A percentile compares a stretch with the other conserved stretches of the same genome.
phyloP scores from a whole-genome alignment of 2,888 invertebrate genomes.

The Phlogophora meticulosa region DNA sequence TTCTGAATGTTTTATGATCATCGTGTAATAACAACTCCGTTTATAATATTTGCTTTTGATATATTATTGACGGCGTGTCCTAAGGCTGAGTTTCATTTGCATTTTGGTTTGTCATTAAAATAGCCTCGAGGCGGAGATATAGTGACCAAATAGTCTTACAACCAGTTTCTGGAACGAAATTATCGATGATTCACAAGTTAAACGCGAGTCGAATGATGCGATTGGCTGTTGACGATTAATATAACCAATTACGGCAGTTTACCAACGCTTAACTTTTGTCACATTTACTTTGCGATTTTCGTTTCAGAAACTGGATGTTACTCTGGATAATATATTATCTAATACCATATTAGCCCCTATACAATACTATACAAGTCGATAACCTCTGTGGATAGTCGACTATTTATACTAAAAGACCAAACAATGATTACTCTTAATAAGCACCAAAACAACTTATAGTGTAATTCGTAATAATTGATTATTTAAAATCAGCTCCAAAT shows the following conservation, averaged over 20 bases:
- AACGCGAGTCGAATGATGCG: too few relatives aligned
- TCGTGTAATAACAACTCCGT: constrained; percentile 3
- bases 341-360: constrained; percentile 34
- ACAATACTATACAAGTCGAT: constrained; percentile 20
- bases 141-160: constrained; percentile 4
- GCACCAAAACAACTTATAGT: constrained; percentile 53
- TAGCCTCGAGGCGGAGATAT: constrained; percentile 19
- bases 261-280: too few relatives aligned
- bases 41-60: background rate
- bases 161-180: too few relatives aligned
- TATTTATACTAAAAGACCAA: constrained; percentile 40
- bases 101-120: background rate
- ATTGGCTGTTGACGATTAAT: too few relatives aligned
- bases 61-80: background rate
- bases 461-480: constrained; percentile 21
- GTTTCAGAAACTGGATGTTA: background rate
- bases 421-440: constrained; percentile 45
- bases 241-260: too few relatives aligned
- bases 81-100: constrained; percentile 1
- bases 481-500: constrained; percentile 4
- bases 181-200: too few relatives aligned
- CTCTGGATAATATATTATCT: constrained; percentile 13
- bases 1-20: constrained; percentile 2
- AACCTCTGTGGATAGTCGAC: constrained; percentile 25
- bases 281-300: too few relatives aligned